Base-by-base conservation (phyloP, 35 echinoderm and acorn worm genomes). In the Apostichopus californicus region DNA sequence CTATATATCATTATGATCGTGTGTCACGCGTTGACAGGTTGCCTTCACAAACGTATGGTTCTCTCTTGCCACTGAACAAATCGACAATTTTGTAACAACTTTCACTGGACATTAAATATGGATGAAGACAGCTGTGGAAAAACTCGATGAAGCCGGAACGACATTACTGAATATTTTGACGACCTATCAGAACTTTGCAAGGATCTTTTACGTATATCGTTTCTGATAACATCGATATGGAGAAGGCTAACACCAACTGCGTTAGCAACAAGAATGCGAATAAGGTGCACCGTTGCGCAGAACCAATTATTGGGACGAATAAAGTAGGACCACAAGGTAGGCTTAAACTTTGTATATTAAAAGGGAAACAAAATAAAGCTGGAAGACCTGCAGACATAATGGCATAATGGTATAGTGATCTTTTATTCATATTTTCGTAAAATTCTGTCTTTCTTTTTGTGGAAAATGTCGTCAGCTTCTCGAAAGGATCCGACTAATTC, bases 251-350 rank as follows among this genome's bases (percentile, higher is more conserved):
- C 18, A 68, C 11, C 64, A 18, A 18, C 6, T 14, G 8, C 64
- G 11, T 68, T 68, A 68, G 64, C 80, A 55, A 56, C 80, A 55
- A 56, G 55, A 12, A 83, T 7, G n/a, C 80, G 34, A 55, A 34
- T 68, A 68, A 68, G 64, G 64, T 68, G 8, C 64, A 56, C 52
- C 5, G 46, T 17, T 11, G 18, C 8, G 80, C 80, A 83, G 80
- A 83, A 56, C 80, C 80, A 13, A 83, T 83, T 53, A 83, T 83
- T 5, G 80, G 80, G n/a, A 83, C 80, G 11, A 83, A 83, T 53
- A 83, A 83, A 83, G 80, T 83, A 53, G 80, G 80, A 83, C 80
- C 80, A 17, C 53, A 83, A 83, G 80, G 80, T 83, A 54, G 34
- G 34, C 34, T 46, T 46, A 20, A 14, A 14, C n/a, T 72, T 72